Base-by-base conservation (phyloP, 2,888 invertebrate species). In the Chloroclystis v-ata region DNA sequence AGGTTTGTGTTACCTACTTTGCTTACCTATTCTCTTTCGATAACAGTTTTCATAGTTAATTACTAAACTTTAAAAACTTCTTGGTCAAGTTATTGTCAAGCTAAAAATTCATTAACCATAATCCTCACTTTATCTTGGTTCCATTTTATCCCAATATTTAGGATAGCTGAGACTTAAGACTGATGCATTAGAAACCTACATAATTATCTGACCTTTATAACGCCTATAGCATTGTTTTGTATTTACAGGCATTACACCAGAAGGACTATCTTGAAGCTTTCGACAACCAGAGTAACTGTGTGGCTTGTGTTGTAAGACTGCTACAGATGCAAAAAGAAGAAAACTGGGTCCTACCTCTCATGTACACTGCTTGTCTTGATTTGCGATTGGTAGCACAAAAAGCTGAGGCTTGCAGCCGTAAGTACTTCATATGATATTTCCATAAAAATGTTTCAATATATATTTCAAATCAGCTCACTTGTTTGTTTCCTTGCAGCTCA, bases 321-420 rank as follows among this genome's bases (percentile, higher is more conserved):
- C 86, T 99, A 37, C 96, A 97, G 75, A 85, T 91, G 26, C 93
- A 95, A 60, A 97, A 96, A 61, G 98, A 98, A 60, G 97, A 97
- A 66, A 99, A 99, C 77, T 99, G 99, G 99, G 94, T 94, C 60
- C 82, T 99, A n/a, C 95, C 97, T 0, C 90, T 99, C 6, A 95
- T 99, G 94, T 96, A 96, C 68, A 91, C 92, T 0, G 91, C 96
- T 9, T 97, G 97, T 65, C 89, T 97, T 10, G 99, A 99, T 78
- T 86, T 99, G 29, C 87, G 99, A 43, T 89, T 94, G n/a, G 89
- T 96, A 43, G 95, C 95, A 0, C 91, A 94, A 52, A 91, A 92
- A 72, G 95, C 95, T 16, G 97, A 97, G 72, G 66, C 67, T 32
- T 63, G 60, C 38, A 68, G 64, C 30, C 63, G 83, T 84, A 69